A percentile compares a stretch with the other conserved stretches of the same genome.
Conservation (phyloP, 2,113 vertebrate genomes). For the Spizaetus ornatus region DNA sequence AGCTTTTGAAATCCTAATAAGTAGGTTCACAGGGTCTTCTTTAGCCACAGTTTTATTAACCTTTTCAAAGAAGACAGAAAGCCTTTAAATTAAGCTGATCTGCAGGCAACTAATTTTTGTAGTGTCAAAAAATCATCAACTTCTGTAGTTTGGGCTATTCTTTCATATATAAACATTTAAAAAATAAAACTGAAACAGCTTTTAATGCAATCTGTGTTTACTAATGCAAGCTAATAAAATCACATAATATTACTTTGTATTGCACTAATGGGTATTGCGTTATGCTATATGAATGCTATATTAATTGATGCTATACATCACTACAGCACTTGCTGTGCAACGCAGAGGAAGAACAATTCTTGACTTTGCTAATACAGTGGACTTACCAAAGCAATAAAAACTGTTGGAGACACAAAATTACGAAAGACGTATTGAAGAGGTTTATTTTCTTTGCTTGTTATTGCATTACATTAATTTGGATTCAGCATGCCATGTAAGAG, state of each 20-base stretch:
- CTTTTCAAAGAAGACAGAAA: conserved; percentile 65
- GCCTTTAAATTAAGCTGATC: conserved; percentile 71
- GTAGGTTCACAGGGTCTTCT: conserved; percentile 52
- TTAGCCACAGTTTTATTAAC: conserved; percentile 62
- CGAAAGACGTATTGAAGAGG: background rate
- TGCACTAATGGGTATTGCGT: conserved; percentile 66
- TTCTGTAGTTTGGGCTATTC: conserved; percentile 56
- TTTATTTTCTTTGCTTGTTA: background rate
- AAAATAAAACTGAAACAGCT: conserved; percentile 70
- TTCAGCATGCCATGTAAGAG: background rate
- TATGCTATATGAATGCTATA: conserved; percentile 49
- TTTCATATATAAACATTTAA: conserved; percentile 62
- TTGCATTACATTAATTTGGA: background rate
- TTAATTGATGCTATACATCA: conserved; percentile 51
- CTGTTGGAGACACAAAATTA: background rate
- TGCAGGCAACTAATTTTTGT: conserved; percentile 66
- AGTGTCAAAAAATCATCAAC: conserved; percentile 52
- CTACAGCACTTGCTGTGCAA: conserved; percentile 37
- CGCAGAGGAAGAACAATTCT: background rate
- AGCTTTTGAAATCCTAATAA: conserved; percentile 63
- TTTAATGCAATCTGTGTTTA: conserved; percentile 79
- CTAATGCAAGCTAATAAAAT: conserved; percentile 70
- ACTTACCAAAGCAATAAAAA: background rate
- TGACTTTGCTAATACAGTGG: background rate
- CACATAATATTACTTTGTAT: conserved; percentile 68